phyloP scores from a whole-genome alignment of 2,888 invertebrate species.

The Diploptera punctata region DNA sequence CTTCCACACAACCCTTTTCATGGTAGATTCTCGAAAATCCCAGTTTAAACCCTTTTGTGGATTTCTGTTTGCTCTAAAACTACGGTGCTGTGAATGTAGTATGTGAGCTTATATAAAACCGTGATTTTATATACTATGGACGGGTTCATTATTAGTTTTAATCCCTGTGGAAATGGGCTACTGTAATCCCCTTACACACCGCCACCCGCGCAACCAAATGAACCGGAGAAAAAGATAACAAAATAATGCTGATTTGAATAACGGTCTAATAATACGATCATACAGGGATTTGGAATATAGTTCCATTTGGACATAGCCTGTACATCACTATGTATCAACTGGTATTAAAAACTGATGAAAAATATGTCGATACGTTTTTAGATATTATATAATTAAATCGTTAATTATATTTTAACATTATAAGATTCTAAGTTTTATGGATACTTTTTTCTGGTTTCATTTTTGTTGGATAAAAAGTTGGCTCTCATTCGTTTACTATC shows the following conservation, averaged over 20 bases:
- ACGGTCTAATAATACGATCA: neutral
- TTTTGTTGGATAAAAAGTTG: too few relatives aligned
- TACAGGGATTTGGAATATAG: neutral
- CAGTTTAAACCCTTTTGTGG: conserved; percentile 23
- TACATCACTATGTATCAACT: too few relatives aligned
- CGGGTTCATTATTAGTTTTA: conserved; percentile 12
- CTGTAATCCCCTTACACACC: neutral
- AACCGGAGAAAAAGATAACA: neutral
- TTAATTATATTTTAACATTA: too few relatives aligned
- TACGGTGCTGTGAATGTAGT: neutral
- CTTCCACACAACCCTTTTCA: neutral
- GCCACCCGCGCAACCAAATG: neutral
- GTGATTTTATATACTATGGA: conserved; percentile 3
- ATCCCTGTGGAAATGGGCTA: neutral
- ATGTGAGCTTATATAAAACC: neutral
- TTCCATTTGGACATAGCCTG: too few relatives aligned
- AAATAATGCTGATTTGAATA: conserved; percentile 2
- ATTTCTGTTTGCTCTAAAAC: neutral
- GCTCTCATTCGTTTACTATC: too few relatives aligned
- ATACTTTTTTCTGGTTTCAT: too few relatives aligned
- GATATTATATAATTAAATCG: too few relatives aligned
- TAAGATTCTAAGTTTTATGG: too few relatives aligned
- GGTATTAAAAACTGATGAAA: too few relatives aligned
- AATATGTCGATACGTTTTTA: too few relatives aligned
- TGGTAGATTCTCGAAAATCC: conserved; percentile 23